Evolutionary conservation across 2,797 vertebrate species (phyloP), one percentile per base, ranked within the genome.

Genomic region (Pseudochromis fuscus): DNA sequence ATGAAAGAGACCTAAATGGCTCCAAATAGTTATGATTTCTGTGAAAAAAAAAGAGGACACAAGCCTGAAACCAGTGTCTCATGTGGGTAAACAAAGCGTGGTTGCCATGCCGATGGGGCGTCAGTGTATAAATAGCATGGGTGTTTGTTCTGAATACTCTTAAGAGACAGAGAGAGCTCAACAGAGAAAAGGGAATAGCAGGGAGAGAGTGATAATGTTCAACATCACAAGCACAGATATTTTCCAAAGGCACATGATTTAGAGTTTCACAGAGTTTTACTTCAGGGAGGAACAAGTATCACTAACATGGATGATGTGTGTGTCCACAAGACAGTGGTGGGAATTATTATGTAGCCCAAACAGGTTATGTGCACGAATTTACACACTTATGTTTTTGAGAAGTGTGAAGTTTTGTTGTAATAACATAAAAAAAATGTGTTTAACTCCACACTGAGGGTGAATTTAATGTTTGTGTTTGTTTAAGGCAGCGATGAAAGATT

Each of bases 71-170:
- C 78, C 52, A 24, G 48, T 59, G 71, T 84, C 81, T 89, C 80
- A 75, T 82, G 68, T 31, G 62, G 79, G 69, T 88, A 90, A 92
- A 92, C 86, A 90, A 83, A 79, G 71, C 11, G 49, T 81, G 76
- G 89, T 91, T 91, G 79, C 86, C 85, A 91, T 90, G 89, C 79
- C 50, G 55, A 89, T 77, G 40, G 55, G 67, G 65, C 42, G 28
- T 80, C 69, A 1, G 56, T 78, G 68, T 89, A 92, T 91, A 87
- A 91, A 92, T 89, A 90, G 87, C 69, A 58, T 25, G 50, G 66
- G 58, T 88, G 87, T 89, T 88, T 89, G 82, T 85, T 91, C 83
- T 85, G 80, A 85, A 76, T 79, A 80, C 72, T 84, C 72, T 72
- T 56, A 56, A 72, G 78, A 88, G 76, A 67, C 55, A 56, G 52